A percentile compares a stretch with the other conserved stretches of the same genome.
Conservation (phyloP, 2,113 vertebrate species). For the Meleagris gallopavo region DNA sequence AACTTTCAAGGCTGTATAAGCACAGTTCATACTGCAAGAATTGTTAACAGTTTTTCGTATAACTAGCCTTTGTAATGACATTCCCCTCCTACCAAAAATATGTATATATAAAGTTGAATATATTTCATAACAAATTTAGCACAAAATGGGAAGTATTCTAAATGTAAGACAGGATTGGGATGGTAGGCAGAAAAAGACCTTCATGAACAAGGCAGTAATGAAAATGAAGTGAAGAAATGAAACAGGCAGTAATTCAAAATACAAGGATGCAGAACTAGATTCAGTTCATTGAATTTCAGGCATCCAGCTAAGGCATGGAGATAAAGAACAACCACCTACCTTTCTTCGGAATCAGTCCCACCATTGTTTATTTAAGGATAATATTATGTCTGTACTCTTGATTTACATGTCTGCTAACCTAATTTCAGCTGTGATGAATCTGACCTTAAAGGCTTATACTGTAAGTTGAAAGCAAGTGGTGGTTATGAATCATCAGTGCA, state of each 20-base stretch:
- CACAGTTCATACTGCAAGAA: not conserved
- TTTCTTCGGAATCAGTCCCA: not conserved
- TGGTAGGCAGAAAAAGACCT: not conserved
- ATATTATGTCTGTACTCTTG: not conserved
- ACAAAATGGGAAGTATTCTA: not conserved
- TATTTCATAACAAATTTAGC: not conserved
- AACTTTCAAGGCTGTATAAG: not conserved
- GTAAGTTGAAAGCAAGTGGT: not conserved
- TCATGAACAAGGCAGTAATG: not conserved
- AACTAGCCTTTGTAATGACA: not conserved
- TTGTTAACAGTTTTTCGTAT: not conserved
- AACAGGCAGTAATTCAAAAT: not conserved
- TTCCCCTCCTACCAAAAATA: not conserved
- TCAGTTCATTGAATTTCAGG: not conserved
- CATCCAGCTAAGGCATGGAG: not conserved
- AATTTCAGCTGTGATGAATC: not conserved
- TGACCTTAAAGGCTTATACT: not conserved
- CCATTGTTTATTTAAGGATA: not conserved
- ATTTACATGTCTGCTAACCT: not conserved
- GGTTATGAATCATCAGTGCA: not conserved
- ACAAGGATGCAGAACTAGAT: not conserved
- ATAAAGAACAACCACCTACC: not conserved
- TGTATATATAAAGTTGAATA: not conserved
- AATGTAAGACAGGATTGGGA: not conserved
- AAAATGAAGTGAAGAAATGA: not conserved